Conservation (phyloP, 2,113 vertebrate genomes). For the Corynorhinus townsendii region DNA sequence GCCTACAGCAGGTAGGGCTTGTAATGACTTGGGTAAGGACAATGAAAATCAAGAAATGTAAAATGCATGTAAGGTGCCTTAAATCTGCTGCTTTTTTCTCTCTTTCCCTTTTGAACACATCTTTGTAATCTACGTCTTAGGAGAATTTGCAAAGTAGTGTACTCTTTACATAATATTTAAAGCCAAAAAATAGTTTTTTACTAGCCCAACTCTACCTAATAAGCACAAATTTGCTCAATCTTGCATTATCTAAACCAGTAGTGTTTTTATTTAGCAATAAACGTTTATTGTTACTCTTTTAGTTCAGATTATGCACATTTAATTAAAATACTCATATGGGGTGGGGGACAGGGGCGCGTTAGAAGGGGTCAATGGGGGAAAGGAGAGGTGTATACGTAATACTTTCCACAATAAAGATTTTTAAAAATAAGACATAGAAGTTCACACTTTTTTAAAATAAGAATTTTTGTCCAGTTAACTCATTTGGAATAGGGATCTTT, state of each 20-base stretch:
- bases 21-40: neutral
- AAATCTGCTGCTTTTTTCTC: neutral
- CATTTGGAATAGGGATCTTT: neutral
- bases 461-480: neutral
- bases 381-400: too few relatives aligned
- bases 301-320: neutral
- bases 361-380: too few relatives aligned
- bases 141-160: neutral
- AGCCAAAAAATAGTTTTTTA: neutral
- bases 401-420: too few relatives aligned
- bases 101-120: neutral
- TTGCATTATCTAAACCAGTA: neutral
- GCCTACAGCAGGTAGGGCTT: neutral
- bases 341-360: too few relatives aligned
- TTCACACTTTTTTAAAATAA: neutral
- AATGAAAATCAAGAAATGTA: slow-evolving; percentile 11
- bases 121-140: neutral
- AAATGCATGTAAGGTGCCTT: neutral
- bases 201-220: neutral
- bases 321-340: neutral
- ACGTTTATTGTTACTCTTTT: neutral
- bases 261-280: neutral
- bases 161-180: neutral
- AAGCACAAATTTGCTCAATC: neutral
- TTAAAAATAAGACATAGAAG: neutral